phyloP scores from a whole-genome alignment of 2,113 vertebrate species.

The Amphiprion percula region DNA sequence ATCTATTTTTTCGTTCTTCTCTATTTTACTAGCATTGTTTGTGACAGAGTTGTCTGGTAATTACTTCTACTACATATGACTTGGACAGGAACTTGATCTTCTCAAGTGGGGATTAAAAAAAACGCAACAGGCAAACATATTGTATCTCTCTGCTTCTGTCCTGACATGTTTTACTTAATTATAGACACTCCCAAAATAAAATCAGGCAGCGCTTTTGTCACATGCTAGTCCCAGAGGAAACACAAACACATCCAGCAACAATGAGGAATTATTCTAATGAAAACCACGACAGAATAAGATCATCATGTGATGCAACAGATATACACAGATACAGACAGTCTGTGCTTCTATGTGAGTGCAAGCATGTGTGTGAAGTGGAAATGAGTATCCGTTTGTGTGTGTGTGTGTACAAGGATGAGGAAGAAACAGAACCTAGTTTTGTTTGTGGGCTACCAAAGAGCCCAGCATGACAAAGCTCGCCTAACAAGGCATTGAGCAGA shows the following conservation, averaged over 20 bases:
- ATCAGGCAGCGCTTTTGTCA: constrained; percentile 19
- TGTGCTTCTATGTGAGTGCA: constrained; percentile 4
- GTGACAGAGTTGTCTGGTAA: not conserved
- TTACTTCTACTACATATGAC: constrained; percentile 12
- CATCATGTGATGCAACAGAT: constrained; percentile 47
- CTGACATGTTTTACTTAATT: constrained; percentile 1
- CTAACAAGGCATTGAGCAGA: constrained; percentile 77
- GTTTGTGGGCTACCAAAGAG: constrained; percentile 70
- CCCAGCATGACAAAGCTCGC: constrained; percentile 77
- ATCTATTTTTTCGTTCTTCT: not conserved
- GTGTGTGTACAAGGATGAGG: constrained; percentile 10
- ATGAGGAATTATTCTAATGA: constrained; percentile 20
- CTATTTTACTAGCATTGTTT: not conserved
- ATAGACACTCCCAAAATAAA: not conserved
- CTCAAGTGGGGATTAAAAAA: not conserved
- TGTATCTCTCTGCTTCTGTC: not conserved
- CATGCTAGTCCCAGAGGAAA: constrained; percentile 31
- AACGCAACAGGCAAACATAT: not conserved
- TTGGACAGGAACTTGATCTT: not conserved
- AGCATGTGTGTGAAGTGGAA: constrained; percentile 12
- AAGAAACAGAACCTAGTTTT: constrained; percentile 71
- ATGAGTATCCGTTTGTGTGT: constrained; percentile 2
- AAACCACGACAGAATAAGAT: constrained; percentile 17
- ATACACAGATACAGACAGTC: not conserved
- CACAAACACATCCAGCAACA: constrained; percentile 13